phyloP scores from a whole-genome alignment of 2,113 vertebrate species.

The Hemiscyllium ocellatum region DNA sequence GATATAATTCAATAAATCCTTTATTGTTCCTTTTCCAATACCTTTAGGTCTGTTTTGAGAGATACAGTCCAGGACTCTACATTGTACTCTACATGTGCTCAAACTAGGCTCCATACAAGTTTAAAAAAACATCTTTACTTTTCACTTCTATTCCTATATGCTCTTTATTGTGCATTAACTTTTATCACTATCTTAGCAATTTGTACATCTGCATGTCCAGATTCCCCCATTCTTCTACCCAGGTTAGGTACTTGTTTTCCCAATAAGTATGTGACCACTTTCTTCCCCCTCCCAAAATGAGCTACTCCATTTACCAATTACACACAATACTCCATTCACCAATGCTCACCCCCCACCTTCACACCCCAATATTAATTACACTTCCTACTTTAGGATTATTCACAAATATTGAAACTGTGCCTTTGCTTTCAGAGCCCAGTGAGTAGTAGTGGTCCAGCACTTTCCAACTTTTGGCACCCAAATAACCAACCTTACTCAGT shows the following conservation, averaged over 20 bases:
- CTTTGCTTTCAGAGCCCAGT: neutral
- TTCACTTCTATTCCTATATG: neutral
- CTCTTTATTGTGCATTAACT: neutral
- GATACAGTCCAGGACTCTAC: neutral
- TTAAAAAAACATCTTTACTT: neutral
- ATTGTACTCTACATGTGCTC: neutral
- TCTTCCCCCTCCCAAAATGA: neutral
- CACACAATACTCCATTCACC: neutral
- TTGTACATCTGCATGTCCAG: neutral
- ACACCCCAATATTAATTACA: neutral
- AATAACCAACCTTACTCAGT: neutral
- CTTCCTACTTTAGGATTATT: neutral
- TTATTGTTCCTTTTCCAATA: neutral
- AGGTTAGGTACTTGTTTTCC: neutral
- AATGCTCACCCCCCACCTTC: neutral
- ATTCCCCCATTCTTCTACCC: neutral
- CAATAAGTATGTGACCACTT: neutral
- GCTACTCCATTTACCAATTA: neutral
- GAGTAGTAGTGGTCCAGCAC: neutral
- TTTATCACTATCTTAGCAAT: neutral
- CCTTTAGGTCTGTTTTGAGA: neutral
- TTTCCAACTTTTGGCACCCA: neutral
- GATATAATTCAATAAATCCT: neutral
- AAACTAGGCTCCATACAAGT: neutral
- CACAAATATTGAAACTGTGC: neutral